These are phyloP conservation scores for Pantherophis alleghaniensis DNA, from an alignment of 2,797 vertebrate species.

Conservation along the genomic window DNA sequence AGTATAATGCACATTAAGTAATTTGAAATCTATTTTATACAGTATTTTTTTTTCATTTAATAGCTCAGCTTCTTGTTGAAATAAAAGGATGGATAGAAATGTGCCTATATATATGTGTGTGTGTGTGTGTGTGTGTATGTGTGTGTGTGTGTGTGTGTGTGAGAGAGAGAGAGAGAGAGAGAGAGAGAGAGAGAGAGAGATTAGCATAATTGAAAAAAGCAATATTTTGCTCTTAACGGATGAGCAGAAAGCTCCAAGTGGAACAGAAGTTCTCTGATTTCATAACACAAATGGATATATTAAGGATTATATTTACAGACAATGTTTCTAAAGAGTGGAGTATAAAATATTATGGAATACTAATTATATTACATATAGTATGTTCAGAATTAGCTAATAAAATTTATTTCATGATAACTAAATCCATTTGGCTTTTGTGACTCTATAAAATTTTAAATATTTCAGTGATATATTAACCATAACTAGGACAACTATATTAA, in stretches of 20 bases:
- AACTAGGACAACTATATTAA: too few species aligned
- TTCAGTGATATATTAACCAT: neutral
- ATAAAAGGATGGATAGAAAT: neutral
- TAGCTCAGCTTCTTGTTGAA: constrained; percentile 7
- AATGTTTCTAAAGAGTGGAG: neutral
- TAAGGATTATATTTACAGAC: neutral
- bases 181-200: neutral
- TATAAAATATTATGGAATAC: neutral
- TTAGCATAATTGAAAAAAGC: neutral
- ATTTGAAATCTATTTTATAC: neutral
- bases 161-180: too few species aligned
- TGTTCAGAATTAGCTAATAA: neutral
- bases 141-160: neutral
- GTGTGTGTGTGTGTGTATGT: neutral
- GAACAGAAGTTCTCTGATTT: neutral
- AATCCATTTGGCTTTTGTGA: neutral
- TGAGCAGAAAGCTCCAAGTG: neutral
- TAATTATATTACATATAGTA: neutral
- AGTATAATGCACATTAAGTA: neutral
- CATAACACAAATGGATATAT: neutral
- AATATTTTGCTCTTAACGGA: neutral
- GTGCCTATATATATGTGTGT: neutral
- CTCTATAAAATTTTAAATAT: neutral
- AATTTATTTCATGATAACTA: neutral
- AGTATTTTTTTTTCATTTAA: neutral